phyloP scores from a whole-genome alignment of 2,797 vertebrate species.

The Xyrichtys novacula region DNA sequence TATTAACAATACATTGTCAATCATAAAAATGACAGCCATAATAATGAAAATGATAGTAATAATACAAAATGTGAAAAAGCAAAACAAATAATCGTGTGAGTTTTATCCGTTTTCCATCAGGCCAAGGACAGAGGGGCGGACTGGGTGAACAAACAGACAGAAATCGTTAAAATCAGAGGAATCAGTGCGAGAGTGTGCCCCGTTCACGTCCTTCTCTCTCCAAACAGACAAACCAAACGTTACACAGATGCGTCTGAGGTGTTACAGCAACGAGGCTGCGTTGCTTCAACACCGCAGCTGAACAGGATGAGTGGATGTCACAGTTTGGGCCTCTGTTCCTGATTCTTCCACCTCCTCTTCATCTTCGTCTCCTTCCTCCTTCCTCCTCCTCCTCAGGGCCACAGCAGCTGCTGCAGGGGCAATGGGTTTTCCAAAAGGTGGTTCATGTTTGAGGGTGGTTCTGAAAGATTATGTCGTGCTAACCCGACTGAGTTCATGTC shows the following conservation, averaged over 20 bases:
- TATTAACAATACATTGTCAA: conserved; percentile 69
- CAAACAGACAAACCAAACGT: conserved; percentile 62
- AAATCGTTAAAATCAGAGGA: conserved; percentile 81
- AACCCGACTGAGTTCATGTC: conserved; percentile 98
- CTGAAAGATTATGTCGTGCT: conserved; percentile 94
- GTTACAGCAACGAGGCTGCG: conserved; percentile 55
- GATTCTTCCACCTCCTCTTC: conserved; percentile 57
- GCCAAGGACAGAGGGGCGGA: conserved; percentile 53
- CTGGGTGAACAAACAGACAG: conserved; percentile 73
- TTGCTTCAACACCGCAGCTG: conserved; percentile 75
- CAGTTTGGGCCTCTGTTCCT: conserved; percentile 77
- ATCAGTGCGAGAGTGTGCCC: conserved; percentile 77
- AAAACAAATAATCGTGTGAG: conserved; percentile 78
- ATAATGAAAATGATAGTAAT: conserved; percentile 83
- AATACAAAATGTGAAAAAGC: conserved; percentile 49
- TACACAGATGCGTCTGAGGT: conserved; percentile 70
- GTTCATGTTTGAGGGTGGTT: conserved; percentile 53
- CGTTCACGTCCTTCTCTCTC: conserved; percentile 50
- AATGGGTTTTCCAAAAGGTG: conserved; percentile 64
- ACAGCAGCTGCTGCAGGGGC: conserved; percentile 79
- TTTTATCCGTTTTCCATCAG: conserved; percentile 69
- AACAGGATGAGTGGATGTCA: conserved; percentile 75
- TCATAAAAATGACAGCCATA: conserved; percentile 71
- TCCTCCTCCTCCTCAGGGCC: conserved; percentile 69
- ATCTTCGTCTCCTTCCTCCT: conserved; percentile 42